Base-by-base conservation (phyloP, 2,113 vertebrate species). In the Mus pahari region DNA sequence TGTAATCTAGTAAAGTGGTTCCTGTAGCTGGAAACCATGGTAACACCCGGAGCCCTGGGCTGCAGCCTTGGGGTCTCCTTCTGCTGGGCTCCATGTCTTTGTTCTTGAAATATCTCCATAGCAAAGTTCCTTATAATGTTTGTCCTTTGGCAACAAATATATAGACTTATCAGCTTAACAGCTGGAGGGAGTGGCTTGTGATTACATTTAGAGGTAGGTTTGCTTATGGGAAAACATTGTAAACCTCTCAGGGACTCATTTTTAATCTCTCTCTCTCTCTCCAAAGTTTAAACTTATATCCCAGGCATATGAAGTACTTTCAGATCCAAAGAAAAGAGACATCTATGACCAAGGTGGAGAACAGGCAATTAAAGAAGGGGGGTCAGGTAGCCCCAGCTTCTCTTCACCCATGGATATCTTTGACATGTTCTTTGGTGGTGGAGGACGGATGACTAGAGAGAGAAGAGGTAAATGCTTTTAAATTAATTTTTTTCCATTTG, bases 351-450 rank as follows among this genome's bases (percentile, higher is more conserved):
- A 99, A 98, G 99, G 99, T 90, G 99, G 99, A 68, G 99, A 99
- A 90, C 99, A 99, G 97, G 99, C 99, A 2, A 99, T 99, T 97
- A 99, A 99, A 98, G 99, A 99, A 98, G 99, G 99, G 50, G 99
- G 99, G 94, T 98, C 99, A 89, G 97, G 98, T 70, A 99, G 99
- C 97, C 98, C 99, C 94, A 98, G 95, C 83, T 99, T 99, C 98
- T 98, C 99, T 22, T 99, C 99, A 28, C 99, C 99, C 58, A 99
- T 99, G 99, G 99, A 99, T 98, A 99, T 99, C 98, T 99, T 99
- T 97, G 99, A 99, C 98, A 99, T 99, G 99, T 99, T 99, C 98
- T 99, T 99, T 98, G 99, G 99, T 93, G 99, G 99, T 70, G 99
- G 99, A 91, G 99, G 99, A 95, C 99, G 99, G 96, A 99, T 99